These are phyloP conservation scores for Centrocercus urophasianus DNA, from an alignment of 2,113 vertebrate species.

Conservation along the genomic window DNA sequence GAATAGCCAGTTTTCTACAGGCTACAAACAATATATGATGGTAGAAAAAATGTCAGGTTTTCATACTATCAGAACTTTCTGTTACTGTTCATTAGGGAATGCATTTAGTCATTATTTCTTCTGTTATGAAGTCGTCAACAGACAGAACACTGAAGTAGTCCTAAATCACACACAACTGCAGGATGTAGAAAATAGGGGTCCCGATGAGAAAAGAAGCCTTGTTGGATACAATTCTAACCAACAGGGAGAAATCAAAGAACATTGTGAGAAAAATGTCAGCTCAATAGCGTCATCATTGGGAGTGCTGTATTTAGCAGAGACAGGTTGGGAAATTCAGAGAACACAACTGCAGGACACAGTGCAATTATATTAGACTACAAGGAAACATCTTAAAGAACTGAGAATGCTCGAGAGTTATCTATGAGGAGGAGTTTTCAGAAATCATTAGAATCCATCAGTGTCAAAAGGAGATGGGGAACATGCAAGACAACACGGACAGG, in stretches of 20 bases:
- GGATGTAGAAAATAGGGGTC: slow-evolving; percentile 21
- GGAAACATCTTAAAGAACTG: neutral
- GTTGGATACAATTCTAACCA: slow-evolving; percentile 1
- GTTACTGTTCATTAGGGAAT: slow-evolving; percentile 16
- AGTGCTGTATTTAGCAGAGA: slow-evolving; percentile 25
- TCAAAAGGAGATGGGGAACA: neutral
- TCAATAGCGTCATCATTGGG: neutral
- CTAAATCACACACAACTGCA: slow-evolving; percentile 25
- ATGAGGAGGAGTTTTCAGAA: neutral
- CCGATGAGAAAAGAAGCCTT: neutral
- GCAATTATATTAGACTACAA: neutral
- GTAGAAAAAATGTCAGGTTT: slow-evolving; percentile 28
- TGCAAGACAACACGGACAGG: neutral
- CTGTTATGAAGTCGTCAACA: slow-evolving; percentile 15
- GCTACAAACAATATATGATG: neutral
- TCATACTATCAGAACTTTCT: slow-evolving; percentile 32
- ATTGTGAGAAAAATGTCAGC: neutral
- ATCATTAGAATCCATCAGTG: neutral
- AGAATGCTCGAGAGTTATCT: neutral
- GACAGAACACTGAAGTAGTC: neutral
- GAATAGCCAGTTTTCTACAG: slow-evolving; percentile 13
- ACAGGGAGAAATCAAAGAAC: slow-evolving; percentile 17
- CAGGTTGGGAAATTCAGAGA: slow-evolving; percentile 28
- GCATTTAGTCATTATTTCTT: slow-evolving; percentile 32
- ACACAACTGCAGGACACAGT: neutral